Evolutionary conservation across 2,888 invertebrate genomes (phyloP).

Genomic region (Pseudolycoriella hygida): DNA sequence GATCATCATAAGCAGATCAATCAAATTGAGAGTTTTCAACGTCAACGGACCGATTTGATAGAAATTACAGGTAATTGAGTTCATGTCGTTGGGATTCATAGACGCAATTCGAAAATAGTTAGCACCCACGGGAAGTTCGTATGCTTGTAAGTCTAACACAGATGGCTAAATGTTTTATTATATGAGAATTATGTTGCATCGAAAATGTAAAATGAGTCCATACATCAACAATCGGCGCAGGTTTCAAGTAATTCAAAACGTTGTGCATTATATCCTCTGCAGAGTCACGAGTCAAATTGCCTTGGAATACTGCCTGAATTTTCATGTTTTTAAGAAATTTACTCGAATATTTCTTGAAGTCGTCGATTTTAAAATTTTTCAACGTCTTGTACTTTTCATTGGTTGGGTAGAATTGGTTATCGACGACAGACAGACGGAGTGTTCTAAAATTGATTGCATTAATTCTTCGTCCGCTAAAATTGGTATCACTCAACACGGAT

Average conservation of each 20-base stretch:
- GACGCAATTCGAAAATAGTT: constrained; percentile 46
- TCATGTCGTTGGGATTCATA: constrained; percentile 54
- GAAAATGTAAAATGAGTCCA: too few species aligned
- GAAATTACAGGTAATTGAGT: constrained; percentile 71
- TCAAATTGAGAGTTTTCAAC: constrained; percentile 40
- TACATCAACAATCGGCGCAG: constrained; percentile 22
- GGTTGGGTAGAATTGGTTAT: constrained; percentile 46
- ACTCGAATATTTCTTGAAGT: constrained; percentile 41
- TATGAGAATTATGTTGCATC: too few species aligned
- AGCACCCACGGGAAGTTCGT: constrained; percentile 48
- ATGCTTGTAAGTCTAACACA: constrained; percentile 25
- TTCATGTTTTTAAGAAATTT: constrained; percentile 42
- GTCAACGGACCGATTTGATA: constrained; percentile 58
- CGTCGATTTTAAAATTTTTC: constrained; percentile 34
- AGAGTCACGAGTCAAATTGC: constrained; percentile 50
- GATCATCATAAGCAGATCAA: constrained; percentile 64
- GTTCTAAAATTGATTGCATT: constrained; percentile 35
- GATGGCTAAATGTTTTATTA: not conserved
- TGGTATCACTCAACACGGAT: too few species aligned
- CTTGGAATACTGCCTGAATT: constrained; percentile 60
- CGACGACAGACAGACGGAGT: constrained; percentile 45
- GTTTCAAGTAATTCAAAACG: constrained; percentile 37
- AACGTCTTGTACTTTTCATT: constrained; percentile 46
- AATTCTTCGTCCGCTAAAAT: too few species aligned
- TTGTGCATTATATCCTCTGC: constrained; percentile 41